Base-by-base conservation (phyloP, 1,140 invertebrate species). In the Polyergus mexicanus region DNA sequence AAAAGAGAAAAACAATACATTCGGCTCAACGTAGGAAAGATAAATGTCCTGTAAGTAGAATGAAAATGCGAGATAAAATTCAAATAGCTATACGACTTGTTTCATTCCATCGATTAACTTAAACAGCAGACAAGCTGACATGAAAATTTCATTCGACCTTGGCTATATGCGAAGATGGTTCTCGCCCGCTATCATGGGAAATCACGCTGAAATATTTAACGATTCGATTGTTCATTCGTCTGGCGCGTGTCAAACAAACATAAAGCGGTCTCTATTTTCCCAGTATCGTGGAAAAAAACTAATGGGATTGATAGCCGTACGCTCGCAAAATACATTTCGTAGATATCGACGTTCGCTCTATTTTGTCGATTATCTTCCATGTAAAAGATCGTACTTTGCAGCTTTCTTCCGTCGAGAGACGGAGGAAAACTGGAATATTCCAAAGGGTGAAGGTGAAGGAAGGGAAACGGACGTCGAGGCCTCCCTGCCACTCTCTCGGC, bases 311-410 rank as follows among this genome's bases (percentile, higher is more conserved):
- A 74, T 83, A 35, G 38, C 38, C 51, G 47, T 35, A 44, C 19
- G 51, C n/a, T 68, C 47, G 65, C 65, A 38, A 80, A 74, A 58
- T 71, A 71, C n/a, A n/a, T n/a, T 62, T 84, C 85, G 72, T 86
- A 65, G 38, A 80, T 86, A 86, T 83, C 76, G 74, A 90, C 84
- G 58, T 87, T 69, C 47, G 54, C 63, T 80, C 60, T 72, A 62
- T 56, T 76, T 80, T 60, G 60, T 47, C 44, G 75, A 41, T 84
- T 76, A 76, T 69, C 66, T 69, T n/a, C 19, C 7, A 35, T 62
- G 58, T 35, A 72, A 83, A 54, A n/a, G 56, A 71, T 44, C 51
- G 68, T 60, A 69, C 38, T 58, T 32, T n/a, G 22, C 54, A n/a
- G 35, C 32, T 25, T 38, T 38, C 28, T 60, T 44, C n/a, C 7